These are phyloP conservation scores for Irena cyanogastra DNA, from an alignment of 2,113 vertebrate genomes.

Conservation along the genomic window DNA sequence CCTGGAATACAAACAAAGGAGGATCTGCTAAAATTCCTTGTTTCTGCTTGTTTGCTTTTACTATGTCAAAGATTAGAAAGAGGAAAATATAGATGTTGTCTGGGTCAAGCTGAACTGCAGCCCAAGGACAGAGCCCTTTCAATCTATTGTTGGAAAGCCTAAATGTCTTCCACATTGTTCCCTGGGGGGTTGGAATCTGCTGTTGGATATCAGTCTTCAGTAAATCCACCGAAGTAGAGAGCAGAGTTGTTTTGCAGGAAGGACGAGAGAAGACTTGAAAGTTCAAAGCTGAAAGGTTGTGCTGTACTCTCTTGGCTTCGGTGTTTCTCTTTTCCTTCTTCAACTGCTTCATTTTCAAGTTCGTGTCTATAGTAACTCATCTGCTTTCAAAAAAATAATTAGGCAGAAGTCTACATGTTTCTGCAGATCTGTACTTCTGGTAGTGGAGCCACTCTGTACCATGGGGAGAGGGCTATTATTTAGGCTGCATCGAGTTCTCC, in stretches of 20 bases:
- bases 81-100: not conserved
- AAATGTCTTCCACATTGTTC: not conserved
- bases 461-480: not conserved
- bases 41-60: constrained; percentile 44
- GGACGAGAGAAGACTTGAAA: not conserved
- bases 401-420: not conserved
- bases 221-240: not conserved
- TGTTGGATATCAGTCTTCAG: not conserved
- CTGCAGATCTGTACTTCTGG: not conserved
- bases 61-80: constrained; percentile 36
- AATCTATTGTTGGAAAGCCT: not conserved
- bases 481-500: not conserved
- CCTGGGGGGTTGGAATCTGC: not conserved
- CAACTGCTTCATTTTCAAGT: not conserved
- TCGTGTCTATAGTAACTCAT: not conserved
- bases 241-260: not conserved
- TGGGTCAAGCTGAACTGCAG: constrained; percentile 27
- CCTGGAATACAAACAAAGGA: constrained; percentile 25
- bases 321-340: not conserved
- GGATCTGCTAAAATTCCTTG: constrained; percentile 10
- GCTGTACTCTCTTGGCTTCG: not conserved
- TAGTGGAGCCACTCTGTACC: not conserved
- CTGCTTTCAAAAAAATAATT: not conserved
- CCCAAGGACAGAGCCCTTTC: not conserved
- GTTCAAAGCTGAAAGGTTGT: not conserved